Percentiles rank a stretch among this genome's conserved stretches.
phyloP scores from a whole-genome alignment of 2,888 invertebrate species.

The Latheticus oryzae region DNA sequence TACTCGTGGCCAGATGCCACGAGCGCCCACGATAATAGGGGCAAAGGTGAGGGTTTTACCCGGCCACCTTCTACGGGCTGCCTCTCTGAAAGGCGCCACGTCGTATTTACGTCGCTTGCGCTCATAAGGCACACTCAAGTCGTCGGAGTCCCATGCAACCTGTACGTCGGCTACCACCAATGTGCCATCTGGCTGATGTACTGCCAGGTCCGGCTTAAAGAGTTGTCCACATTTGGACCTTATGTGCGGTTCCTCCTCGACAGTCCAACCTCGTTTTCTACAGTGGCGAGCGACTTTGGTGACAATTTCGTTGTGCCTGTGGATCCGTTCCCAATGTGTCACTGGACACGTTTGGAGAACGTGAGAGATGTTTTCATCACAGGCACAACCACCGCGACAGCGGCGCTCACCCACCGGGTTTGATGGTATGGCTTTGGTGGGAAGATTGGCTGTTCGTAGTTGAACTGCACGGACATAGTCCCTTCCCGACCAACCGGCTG shows the following conservation, averaged over 20 bases:
- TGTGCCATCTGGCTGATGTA: constrained; percentile 24
- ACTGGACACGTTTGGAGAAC: constrained; percentile 49
- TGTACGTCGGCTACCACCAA: constrained; percentile 23
- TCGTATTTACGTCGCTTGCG: constrained; percentile 44
- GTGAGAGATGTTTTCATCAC: constrained; percentile 47
- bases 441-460: constrained; percentile 46
- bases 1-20: constrained; percentile 48
- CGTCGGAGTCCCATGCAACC: constrained; percentile 23
- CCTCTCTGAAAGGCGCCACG: constrained; percentile 42
- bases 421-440: constrained; percentile 47
- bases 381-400: constrained; percentile 47
- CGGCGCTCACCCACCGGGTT: constrained; percentile 40
- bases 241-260: constrained; percentile 41
- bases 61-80: constrained; percentile 38
- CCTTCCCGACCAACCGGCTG: constrained; percentile 47
- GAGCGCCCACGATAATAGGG: constrained; percentile 48
- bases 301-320: constrained; percentile 44
- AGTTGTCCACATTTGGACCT: constrained; percentile 37
- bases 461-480: constrained; percentile 51
- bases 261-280: constrained; percentile 22
- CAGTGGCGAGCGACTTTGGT: constrained; percentile 40
- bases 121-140: constrained; percentile 37
- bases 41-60: constrained; percentile 17
- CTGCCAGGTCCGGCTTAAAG: constrained; percentile 44
- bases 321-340: constrained; percentile 42